A percentile compares a stretch with the other conserved stretches of the same genome.
These are phyloP conservation scores for Clanis bilineata DNA, from an alignment of 2,888 invertebrate species.

Conservation along the genomic window DNA sequence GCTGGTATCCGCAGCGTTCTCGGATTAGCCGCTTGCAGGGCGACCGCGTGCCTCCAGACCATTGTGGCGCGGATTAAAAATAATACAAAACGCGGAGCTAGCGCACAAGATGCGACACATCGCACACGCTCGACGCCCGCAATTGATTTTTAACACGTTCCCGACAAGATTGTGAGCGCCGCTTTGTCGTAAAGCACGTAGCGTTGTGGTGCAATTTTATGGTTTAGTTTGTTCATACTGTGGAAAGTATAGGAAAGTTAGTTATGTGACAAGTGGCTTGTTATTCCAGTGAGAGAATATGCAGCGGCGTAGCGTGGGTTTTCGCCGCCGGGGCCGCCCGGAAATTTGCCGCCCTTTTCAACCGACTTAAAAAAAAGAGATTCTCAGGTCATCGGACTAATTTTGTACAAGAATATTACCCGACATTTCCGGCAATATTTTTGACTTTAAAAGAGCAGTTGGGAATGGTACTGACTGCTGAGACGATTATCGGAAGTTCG, in stretches of 20 bases:
- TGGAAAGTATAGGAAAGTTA: background rate
- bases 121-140: background rate
- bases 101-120: constrained; percentile 10
- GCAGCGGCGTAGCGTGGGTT: too few relatives aligned
- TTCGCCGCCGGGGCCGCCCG: too few relatives aligned
- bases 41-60: constrained; percentile 40
- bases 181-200: background rate
- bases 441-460: too few relatives aligned
- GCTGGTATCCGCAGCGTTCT: constrained; percentile 21
- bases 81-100: constrained; percentile 37
- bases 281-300: too few relatives aligned
- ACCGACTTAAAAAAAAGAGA: too few relatives aligned
- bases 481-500: too few relatives aligned
- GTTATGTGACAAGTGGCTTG: background rate
- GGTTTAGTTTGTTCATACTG: background rate
- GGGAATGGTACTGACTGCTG: too few relatives aligned
- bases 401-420: too few relatives aligned
- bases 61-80: constrained; percentile 60
- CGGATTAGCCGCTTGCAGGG: constrained; percentile 54
- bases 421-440: too few relatives aligned
- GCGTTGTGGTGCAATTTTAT: background rate
- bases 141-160: constrained; percentile 11
- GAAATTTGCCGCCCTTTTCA: too few relatives aligned
- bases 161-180: background rate
- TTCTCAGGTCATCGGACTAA: too few relatives aligned